Evolutionary conservation across 2,113 vertebrate species (phyloP), one percentile per base, ranked within the genome.

Genomic region (Prinia subflava): DNA sequence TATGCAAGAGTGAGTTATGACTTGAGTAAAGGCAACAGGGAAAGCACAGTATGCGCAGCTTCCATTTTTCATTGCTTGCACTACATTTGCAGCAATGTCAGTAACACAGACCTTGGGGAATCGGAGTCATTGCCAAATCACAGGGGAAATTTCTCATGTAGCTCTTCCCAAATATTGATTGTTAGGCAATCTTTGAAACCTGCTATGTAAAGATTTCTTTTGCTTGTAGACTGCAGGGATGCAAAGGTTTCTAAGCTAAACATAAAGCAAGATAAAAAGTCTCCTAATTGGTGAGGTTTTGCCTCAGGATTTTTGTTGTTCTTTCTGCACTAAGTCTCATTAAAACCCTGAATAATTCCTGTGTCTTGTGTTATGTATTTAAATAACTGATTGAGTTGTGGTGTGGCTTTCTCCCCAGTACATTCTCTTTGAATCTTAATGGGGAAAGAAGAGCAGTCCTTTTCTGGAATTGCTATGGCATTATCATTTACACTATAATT

Each of bases 1-100:
- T 96, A 97, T 96, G 96, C 93, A 97, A 95, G 94, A 95, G 92
- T 95, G 95, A 97, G 92, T 96, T 95, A 95, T 83, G 92, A 86
- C 90, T 95, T 37, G 71, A 89, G 95, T 67, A 94, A 80, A 96
- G 92, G 96, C 96, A 94, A 65, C 2, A 10, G 95, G 94, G 90
- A 88, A 91, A 94, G 95, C 93, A 53, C 75, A 52, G 90, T 74
- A 27, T 6, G 75, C 44, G 71, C 94, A 92, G 85, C 92, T 95
- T 94, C 94, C 94, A 95, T 95, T 97, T 96, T 94, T 97, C 96
- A 95, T 83, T 64, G 92, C 96, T 93, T 94, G 90, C 57, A 35
- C 94, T 92, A 86, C 88, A 89, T 96, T 93, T 96, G 94, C 95
- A 95, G 85, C 93, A 68, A 64, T 89, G 96, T 94, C 95, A 89